These are phyloP conservation scores for Cremastobaeus sp. DNA, from an alignment of 2,888 invertebrate species.

Conservation along the genomic window DNA sequence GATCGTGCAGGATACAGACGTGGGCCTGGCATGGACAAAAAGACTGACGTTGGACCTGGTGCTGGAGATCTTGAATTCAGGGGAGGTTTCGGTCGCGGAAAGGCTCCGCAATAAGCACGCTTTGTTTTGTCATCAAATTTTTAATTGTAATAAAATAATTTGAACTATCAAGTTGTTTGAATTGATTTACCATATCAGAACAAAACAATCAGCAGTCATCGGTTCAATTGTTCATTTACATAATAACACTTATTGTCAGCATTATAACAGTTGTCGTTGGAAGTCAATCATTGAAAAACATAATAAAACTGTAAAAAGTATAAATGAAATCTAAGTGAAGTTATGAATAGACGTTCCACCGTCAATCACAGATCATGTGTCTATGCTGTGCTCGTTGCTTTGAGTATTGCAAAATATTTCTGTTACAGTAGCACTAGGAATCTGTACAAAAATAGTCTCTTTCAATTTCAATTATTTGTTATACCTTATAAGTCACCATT, in stretches of 20 bases:
- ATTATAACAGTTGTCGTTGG: too few relatives aligned
- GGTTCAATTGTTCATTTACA: too few relatives aligned
- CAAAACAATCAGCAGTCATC: too few relatives aligned
- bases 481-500: too few relatives aligned
- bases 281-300: too few relatives aligned
- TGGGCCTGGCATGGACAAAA: conserved; percentile 90
- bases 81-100: conserved; percentile 78
- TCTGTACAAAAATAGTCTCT: too few relatives aligned
- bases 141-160: neutral
- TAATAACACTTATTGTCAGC: too few relatives aligned
- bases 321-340: conserved; percentile 7
- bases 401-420: too few relatives aligned
- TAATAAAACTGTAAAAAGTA: too few relatives aligned
- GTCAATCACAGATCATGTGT: conserved; percentile 29
- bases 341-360: conserved; percentile 20
- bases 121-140: neutral
- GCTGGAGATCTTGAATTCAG: conserved; percentile 94
- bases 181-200: too few relatives aligned
- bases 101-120: conserved; percentile 71
- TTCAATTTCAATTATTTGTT: too few relatives aligned
- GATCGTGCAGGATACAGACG: conserved; percentile 91
- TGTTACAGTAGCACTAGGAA: too few relatives aligned
- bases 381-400: conserved; percentile 13
- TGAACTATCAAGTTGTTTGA: neutral
- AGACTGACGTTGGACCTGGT: conserved; percentile 97